phyloP scores from a whole-genome alignment of 2,888 invertebrate species.

The Leptinotarsa rubiginosa region DNA sequence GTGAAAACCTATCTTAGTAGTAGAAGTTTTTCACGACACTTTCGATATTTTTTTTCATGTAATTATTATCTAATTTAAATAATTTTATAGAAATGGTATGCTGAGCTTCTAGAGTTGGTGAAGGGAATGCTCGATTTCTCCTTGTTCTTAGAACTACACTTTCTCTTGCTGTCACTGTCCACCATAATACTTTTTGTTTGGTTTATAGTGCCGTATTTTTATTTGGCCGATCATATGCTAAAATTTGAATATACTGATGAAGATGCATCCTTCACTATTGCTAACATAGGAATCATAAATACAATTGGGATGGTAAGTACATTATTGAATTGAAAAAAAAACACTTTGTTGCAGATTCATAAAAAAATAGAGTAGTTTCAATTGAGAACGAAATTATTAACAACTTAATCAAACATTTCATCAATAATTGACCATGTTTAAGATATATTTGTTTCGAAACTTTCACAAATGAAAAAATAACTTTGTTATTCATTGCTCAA shows the following conservation, averaged over 20 bases:
- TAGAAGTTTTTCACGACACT: not conserved
- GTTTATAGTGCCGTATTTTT: conserved; percentile 96
- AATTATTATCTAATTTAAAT: not conserved
- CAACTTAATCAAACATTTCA: too few relatives aligned
- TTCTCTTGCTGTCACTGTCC: conserved; percentile 84
- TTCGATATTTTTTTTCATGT: not conserved
- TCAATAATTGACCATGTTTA: too few relatives aligned
- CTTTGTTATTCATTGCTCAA: too few relatives aligned
- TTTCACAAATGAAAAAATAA: too few relatives aligned
- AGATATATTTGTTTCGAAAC: too few relatives aligned
- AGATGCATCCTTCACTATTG: conserved; percentile 83
- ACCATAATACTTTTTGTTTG: conserved; percentile 91
- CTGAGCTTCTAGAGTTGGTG: conserved; percentile 74
- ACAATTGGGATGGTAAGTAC: conserved; percentile 86
- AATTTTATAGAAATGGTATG: conserved; percentile 78
- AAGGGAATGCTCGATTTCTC: conserved; percentile 83
- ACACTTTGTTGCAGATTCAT: not conserved
- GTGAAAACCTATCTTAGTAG: too few relatives aligned
- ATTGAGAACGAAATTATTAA: too few relatives aligned
- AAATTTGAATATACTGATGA: conserved; percentile 75
- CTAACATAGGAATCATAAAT: conserved; percentile 89
- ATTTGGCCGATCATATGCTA: conserved; percentile 84
- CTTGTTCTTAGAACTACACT: conserved; percentile 81
- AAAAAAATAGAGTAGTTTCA: not conserved
- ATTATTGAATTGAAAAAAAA: not conserved